Conservation (phyloP, 2,113 vertebrate genomes). For the Parotia lawesii region DNA sequence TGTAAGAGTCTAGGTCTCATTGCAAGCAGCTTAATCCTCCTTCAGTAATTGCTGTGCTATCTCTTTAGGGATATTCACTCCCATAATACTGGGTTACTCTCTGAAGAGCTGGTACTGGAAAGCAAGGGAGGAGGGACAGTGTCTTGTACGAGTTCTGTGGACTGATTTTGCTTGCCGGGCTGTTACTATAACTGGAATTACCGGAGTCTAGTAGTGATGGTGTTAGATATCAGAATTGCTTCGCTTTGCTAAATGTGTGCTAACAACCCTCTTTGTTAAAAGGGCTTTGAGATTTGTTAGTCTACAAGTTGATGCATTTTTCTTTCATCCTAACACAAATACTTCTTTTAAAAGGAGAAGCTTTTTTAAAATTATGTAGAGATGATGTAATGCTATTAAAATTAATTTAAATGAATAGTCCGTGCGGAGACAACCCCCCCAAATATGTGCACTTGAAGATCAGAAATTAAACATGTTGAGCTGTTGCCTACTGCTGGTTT, state of each 20-base stretch:
- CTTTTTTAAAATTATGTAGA: not conserved
- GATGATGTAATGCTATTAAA: not conserved
- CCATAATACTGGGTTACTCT: not conserved
- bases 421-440: not conserved
- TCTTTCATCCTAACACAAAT: not conserved
- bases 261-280: not conserved
- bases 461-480: not conserved
- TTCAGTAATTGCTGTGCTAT: not conserved
- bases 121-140: not conserved
- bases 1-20: not conserved
- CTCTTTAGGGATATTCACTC: not conserved
- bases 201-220: not conserved
- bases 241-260: not conserved
- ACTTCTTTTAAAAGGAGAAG: not conserved
- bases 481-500: not conserved
- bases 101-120: not conserved
- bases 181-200: not conserved
- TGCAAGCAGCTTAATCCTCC: not conserved
- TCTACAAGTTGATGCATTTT: not conserved
- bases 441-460: not conserved
- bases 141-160: not conserved
- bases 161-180: not conserved
- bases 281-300: not conserved
- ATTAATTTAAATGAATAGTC: rapidly evolving
- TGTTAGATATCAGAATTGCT: not conserved